These are phyloP conservation scores for Neodiprion lecontei DNA, from an alignment of 1,140 invertebrate species.

Conservation along the genomic window DNA sequence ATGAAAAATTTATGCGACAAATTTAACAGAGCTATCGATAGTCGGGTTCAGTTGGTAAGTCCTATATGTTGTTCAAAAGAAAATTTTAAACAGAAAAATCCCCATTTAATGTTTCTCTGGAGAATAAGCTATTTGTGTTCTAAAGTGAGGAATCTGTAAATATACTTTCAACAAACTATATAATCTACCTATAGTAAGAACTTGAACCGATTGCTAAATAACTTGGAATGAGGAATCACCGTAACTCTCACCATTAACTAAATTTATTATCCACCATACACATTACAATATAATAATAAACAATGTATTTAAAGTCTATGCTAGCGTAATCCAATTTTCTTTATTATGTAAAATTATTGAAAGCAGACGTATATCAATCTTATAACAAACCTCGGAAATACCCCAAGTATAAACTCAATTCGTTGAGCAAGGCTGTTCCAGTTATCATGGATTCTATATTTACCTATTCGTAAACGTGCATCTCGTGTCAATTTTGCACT, in stretches of 20 bases:
- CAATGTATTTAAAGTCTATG: too few relatives aligned
- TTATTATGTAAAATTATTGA: neutral
- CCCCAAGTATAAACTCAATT: neutral
- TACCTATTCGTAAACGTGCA: neutral
- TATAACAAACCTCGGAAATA: neutral
- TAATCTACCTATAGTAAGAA: too few relatives aligned
- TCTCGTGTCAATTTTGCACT: neutral
- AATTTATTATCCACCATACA: too few relatives aligned
- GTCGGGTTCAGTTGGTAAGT: constrained; percentile 90
- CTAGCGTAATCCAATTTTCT: too few relatives aligned
- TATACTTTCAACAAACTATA: too few relatives aligned
- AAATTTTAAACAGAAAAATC: constrained; percentile 2
- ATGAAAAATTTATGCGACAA: constrained; percentile 94
- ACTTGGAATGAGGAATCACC: too few relatives aligned
- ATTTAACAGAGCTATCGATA: constrained; percentile 95
- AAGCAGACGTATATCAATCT: neutral
- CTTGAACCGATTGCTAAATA: too few relatives aligned
- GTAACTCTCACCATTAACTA: too few relatives aligned
- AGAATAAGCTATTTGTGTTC: neutral
- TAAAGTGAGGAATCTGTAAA: neutral
- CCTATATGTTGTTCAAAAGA: constrained; percentile 19
- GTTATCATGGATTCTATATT: too few relatives aligned
- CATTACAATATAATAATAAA: too few relatives aligned
- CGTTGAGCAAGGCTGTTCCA: neutral
- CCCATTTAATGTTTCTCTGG: constrained; percentile 5